These are phyloP conservation scores for Holothuria glaberrima DNA, from an alignment of 35 echinoderm and acorn worm species.

Conservation along the genomic window DNA sequence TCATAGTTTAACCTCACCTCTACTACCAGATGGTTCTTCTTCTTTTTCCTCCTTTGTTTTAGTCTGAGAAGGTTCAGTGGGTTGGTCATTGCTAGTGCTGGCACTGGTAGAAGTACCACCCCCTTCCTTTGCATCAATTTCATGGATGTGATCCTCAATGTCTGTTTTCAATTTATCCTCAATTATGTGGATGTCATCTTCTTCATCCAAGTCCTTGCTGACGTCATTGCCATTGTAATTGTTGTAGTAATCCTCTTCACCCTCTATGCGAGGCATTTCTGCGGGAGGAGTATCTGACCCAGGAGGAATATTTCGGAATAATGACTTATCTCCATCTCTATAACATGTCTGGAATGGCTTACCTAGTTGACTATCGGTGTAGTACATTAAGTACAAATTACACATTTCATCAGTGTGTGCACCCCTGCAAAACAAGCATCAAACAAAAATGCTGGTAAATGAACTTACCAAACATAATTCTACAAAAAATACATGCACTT, in stretches of 20 bases:
- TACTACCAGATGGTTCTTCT: background rate
- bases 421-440: constrained; percentile 27
- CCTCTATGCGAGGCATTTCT: background rate
- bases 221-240: background rate
- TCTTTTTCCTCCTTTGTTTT: background rate
- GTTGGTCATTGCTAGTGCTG: too few species aligned
- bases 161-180: constrained; percentile 26
- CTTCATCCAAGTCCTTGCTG: background rate
- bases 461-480: too few species aligned
- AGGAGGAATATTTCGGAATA: constrained; percentile 55
- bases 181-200: background rate
- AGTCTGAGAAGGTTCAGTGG: too few species aligned
- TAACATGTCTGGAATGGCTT: constrained; percentile 63
- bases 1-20: background rate
- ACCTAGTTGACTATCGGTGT: constrained; percentile 65
- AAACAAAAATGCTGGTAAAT: too few species aligned
- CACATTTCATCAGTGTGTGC: constrained; percentile 95
- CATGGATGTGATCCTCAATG: background rate
- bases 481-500: too few species aligned
- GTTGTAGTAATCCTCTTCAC: background rate
- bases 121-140: background rate
- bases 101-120: background rate
- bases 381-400: constrained; percentile 99
- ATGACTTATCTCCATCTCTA: background rate
- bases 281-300: constrained; percentile 49